phyloP scores from a whole-genome alignment of 2,888 invertebrate genomes.

The Macrostomum cliftonense region DNA sequence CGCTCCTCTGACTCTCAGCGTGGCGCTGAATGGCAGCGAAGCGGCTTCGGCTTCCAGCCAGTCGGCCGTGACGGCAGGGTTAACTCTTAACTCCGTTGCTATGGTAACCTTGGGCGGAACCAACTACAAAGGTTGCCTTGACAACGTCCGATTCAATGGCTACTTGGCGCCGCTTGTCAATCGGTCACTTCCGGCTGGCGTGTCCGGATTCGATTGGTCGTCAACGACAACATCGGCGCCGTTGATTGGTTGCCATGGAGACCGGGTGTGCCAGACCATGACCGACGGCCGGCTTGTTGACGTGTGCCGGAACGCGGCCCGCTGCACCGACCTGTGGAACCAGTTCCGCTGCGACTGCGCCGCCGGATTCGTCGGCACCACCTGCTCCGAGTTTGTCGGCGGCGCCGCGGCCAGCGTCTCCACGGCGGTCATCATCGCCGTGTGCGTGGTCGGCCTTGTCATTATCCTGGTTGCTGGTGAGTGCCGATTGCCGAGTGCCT shows the following conservation, averaged over 20 bases:
- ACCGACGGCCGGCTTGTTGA: constrained; percentile 62
- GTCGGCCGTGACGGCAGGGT: no score
- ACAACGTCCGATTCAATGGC: background rate
- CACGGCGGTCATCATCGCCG: no score
- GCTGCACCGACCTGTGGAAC: constrained; percentile 12
- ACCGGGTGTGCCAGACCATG: constrained; percentile 27
- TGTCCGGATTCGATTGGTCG: no score
- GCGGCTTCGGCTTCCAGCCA: no score
- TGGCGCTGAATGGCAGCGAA: no score
- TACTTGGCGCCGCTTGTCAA: background rate
- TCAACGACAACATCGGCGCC: background rate
- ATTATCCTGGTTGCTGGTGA: no score
- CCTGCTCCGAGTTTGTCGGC: constrained; percentile 8
- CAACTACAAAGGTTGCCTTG: background rate
- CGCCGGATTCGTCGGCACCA: constrained; percentile 45
- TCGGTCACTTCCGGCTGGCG: background rate
- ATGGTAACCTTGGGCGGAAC: no score
- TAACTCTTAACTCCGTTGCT: no score
- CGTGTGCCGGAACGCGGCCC: constrained; percentile 39
- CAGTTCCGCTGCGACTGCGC: constrained; percentile 10
- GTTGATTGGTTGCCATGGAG: background rate
- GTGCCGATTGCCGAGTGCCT: no score
- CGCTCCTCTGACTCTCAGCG: no score
- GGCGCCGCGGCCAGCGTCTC: no score
- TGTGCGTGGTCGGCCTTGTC: no score